Conservation (phyloP, 2,888 invertebrate species). For the Euplagia quadripunctaria region DNA sequence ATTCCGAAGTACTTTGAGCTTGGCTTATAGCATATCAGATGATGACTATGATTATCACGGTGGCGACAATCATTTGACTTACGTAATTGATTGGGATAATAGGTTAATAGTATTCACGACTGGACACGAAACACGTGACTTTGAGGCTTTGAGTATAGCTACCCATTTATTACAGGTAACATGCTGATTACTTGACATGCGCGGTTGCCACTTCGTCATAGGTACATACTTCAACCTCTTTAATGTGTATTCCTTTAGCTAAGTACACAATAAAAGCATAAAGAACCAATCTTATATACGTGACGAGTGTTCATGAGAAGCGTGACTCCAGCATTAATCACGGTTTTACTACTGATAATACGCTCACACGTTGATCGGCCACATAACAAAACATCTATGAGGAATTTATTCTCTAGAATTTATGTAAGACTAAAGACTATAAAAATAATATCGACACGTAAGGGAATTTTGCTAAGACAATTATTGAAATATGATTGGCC, state of each 20-base stretch:
- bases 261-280: neutral
- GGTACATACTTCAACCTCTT: neutral
- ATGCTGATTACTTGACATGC: too few species aligned
- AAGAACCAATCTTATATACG: slow-evolving; percentile 1
- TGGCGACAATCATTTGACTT: neutral
- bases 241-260: neutral
- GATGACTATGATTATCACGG: neutral
- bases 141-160: neutral
- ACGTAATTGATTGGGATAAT: neutral
- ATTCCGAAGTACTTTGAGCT: neutral
- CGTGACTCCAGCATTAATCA: slow-evolving; percentile 4
- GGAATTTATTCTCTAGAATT: neutral
- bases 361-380: neutral
- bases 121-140: neutral
- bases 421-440: neutral
- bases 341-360: slow-evolving; percentile 6
- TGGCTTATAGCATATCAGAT: too few species aligned
- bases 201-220: neutral
- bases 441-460: too few species aligned
- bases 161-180: neutral
- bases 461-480: neutral
- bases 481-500: neutral
- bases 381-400: slow-evolving; percentile 1
- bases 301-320: neutral
- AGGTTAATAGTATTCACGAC: neutral